Conservation (phyloP, 92 coral and sea anemone genomes). For the Parazoanthus darwini region DNA sequence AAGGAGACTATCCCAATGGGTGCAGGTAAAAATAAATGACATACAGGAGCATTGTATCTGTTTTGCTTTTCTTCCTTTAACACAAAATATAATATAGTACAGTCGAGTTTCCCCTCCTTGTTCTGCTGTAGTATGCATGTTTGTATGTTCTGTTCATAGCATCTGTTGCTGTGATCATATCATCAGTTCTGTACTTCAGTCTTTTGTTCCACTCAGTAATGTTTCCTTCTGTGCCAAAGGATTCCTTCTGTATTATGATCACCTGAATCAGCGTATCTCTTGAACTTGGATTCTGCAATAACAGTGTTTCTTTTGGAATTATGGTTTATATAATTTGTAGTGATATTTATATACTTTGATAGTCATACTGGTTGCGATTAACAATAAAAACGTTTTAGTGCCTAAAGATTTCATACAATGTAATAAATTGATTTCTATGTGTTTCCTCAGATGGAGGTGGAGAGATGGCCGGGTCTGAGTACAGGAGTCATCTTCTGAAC, state of each 20-base stretch:
- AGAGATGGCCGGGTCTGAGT: slow-evolving; percentile 88
- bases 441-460: slow-evolving; percentile 10
- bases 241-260: no score
- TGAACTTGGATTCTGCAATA: no score
- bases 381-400: neutral
- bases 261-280: no score
- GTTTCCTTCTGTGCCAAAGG: no score
- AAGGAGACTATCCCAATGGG: slow-evolving; percentile 85
- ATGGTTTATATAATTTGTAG: neutral
- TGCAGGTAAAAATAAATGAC: slow-evolving; percentile 58
- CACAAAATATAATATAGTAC: neutral
- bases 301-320: no score
- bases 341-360: neutral
- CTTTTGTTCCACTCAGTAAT: no score
- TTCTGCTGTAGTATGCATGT: neutral
- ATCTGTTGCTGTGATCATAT: no score
- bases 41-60: neutral
- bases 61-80: neutral
- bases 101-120: neutral
- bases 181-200: no score
- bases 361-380: neutral
- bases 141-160: neutral
- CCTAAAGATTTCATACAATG: neutral
- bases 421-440: neutral
- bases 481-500: slow-evolving; percentile 88